Conservation (phyloP, 2,797 vertebrate species). For the Hydrolagus colliei region DNA sequence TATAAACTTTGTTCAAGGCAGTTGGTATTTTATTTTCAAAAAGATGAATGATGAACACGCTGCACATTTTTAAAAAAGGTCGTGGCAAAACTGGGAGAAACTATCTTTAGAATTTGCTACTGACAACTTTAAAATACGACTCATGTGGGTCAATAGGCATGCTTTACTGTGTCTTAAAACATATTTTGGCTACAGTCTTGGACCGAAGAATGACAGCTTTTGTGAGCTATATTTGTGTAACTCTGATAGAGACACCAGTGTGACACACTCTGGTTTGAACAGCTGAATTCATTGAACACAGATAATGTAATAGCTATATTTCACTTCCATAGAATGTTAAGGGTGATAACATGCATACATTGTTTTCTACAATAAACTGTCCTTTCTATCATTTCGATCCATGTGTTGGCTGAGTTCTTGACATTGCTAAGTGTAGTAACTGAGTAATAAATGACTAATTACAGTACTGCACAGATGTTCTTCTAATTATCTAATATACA, state of each 20-base stretch:
- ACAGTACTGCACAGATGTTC: neutral
- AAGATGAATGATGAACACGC: neutral
- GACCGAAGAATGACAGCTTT: neutral
- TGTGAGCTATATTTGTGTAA: no score
- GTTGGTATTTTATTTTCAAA: neutral
- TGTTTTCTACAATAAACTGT: constrained; percentile 29
- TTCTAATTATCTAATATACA: neutral
- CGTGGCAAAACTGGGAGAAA: neutral
- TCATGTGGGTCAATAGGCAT: neutral
- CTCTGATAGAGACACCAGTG: neutral
- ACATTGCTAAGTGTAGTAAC: neutral
- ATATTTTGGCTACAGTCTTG: neutral
- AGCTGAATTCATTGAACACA: neutral
- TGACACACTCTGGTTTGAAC: constrained; percentile 13
- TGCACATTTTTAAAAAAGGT: constrained; percentile 1
- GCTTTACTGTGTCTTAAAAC: neutral
- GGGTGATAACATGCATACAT: constrained; percentile 18
- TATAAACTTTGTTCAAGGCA: neutral
- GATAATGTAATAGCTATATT: constrained; percentile 4
- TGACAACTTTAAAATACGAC: neutral
- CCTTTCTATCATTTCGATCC: constrained; percentile 20
- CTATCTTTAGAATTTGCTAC: neutral
- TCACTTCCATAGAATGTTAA: constrained; percentile 16
- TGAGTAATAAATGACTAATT: neutral
- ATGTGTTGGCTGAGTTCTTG: constrained; percentile 9